Percentiles rank a stretch among this genome's conserved stretches.
These are phyloP conservation scores for Philotrypesis tridentata DNA, from an alignment of 1,140 invertebrate species.

Conservation along the genomic window DNA sequence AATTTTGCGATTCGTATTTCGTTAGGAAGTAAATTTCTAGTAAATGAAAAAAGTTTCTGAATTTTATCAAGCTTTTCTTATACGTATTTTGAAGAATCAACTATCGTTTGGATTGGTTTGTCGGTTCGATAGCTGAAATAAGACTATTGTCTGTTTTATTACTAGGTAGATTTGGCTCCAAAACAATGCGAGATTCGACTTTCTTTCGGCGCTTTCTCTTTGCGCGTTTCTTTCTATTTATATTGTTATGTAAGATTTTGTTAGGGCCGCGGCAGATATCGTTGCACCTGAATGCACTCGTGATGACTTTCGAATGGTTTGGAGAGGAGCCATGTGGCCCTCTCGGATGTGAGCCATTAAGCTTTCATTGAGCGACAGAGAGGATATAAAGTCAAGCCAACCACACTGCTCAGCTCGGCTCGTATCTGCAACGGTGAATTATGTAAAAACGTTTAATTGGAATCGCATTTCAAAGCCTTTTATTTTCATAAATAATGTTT, in stretches of 20 bases:
- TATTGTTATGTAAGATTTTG: conserved; percentile 36
- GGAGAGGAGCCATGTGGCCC: conserved; percentile 35
- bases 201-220: not conserved
- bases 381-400: not conserved
- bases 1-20: too few relatives aligned
- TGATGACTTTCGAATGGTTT: conserved; percentile 29
- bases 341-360: conserved; percentile 36
- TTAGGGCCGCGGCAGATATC: conserved; percentile 3
- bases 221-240: conserved; percentile 3
- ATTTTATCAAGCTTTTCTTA: not conserved
- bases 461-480: conserved; percentile 7
- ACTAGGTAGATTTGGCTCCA: not conserved
- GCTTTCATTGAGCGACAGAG: conserved; percentile 31
- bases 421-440: not conserved
- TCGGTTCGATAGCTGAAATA: too few relatives aligned
- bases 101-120: too few relatives aligned
- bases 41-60: too few relatives aligned
- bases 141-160: too few relatives aligned
- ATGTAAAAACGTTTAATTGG: conserved; percentile 32
- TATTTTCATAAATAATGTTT: conserved; percentile 12
- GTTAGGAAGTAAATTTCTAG: too few relatives aligned
- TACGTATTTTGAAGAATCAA: not conserved
- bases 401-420: not conserved
- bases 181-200: not conserved
- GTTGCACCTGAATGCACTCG: conserved; percentile 38